Base-by-base conservation (phyloP, 2,797 vertebrate genomes). In the Arrhamphus sclerolepis region DNA sequence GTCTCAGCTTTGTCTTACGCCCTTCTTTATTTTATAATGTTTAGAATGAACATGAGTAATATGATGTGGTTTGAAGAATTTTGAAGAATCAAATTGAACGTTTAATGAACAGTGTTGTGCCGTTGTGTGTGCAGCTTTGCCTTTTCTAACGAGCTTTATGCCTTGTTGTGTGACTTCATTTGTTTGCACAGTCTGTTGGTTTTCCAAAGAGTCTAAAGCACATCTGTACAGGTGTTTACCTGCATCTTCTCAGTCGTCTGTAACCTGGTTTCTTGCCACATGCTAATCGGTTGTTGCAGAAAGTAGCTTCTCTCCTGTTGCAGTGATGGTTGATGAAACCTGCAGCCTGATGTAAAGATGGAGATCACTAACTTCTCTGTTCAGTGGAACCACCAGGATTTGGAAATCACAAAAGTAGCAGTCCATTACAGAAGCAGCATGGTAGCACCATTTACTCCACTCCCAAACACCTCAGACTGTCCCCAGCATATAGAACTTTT, bases 401-500 rank as follows among this genome's bases (percentile, higher is more conserved):
- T 34, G 10, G 13, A 13, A 11, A 13, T 34, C 8, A 31, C 10
- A 9, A 31, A 31, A 9, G 29, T 9, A 28, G 7, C 6, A 13
- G 31, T 34, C 10, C 31, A 34, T 34, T 14, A 16, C 34, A 38
- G 13, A 31, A 44, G 39, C 52, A 31, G 24, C 56, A 38, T 60
- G 38, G 68, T 55, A 39, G 41, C 40, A n/a, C 69, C 50, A 38
- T 57, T 69, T 58, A 56, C 48, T 11, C 46, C 16, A 54, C 20
- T n/a, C 34, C 39, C 38, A 42, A 72, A 77, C 80, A 85, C 80
- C 80, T 84, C 63, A 16, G 46, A 44, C 56, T 46, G 16, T 82
- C 79, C 77, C 80, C 78, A 73, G 84, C 88, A 87, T 85, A 83
- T 85, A 87, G 81, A 91, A 47, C 44, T 62, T 66, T 24, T 21